A percentile compares a stretch with the other conserved stretches of the same genome.
phyloP scores from a whole-genome alignment of 2,797 vertebrate genomes.

The Bradypodion pumilum region DNA sequence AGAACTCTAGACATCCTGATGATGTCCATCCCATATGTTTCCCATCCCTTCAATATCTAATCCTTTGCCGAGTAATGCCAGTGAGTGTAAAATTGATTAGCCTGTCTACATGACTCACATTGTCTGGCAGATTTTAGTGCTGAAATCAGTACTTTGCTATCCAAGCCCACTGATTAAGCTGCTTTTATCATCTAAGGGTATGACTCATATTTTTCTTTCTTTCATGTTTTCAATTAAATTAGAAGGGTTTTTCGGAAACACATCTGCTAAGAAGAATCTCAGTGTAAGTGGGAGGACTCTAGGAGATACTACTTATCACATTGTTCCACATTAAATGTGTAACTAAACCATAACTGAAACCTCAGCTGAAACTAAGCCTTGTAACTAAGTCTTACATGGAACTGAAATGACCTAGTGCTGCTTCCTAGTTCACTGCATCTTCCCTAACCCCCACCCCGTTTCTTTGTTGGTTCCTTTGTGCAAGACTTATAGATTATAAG shows the following conservation, averaged over 20 bases:
- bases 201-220: slow-evolving; percentile 25
- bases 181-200: background rate
- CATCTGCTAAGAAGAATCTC: no score
- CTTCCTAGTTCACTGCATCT: background rate
- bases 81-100: slow-evolving; percentile 14
- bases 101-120: slow-evolving; percentile 10
- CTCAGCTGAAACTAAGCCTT: no score
- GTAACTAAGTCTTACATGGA: background rate
- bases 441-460: background rate
- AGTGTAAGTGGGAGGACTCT: background rate
- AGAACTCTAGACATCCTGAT: background rate
- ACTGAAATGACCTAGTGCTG: background rate
- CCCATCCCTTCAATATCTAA: background rate
- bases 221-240: slow-evolving; percentile 30
- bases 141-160: slow-evolving; percentile 17
- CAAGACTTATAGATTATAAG: background rate
- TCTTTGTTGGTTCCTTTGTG: background rate
- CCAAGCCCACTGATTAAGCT: slow-evolving; percentile 28
- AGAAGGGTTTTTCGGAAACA: background rate
- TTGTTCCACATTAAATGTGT: background rate
- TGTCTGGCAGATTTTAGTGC: slow-evolving; percentile 15
- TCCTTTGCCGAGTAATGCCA: background rate
- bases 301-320: background rate
- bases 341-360: background rate
- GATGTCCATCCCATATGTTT: background rate